Conservation (phyloP, 2,888 invertebrate species). For the Monopis laevigella region DNA sequence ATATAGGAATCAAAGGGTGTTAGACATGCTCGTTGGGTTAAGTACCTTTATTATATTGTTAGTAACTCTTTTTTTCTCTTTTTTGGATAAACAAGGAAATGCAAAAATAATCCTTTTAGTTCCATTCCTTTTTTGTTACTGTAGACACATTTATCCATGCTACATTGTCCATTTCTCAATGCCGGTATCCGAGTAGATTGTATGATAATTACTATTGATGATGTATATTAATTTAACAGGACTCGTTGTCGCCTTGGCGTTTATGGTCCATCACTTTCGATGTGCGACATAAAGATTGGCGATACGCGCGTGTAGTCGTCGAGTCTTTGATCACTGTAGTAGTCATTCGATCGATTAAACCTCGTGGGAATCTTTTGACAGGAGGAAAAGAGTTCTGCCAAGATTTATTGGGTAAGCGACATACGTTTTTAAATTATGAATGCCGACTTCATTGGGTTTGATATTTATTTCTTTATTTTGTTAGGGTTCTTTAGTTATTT, state of each 20-base stretch:
- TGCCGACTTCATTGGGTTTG: no score
- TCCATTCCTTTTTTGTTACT: no score
- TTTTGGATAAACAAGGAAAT: no score
- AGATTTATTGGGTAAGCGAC: no score
- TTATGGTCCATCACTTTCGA: constrained; percentile 33
- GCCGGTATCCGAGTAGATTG: no score
- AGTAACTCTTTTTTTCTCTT: constrained; percentile 43
- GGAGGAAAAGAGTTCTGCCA: neutral
- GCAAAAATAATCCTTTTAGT: no score
- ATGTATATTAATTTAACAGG: constrained; percentile 52
- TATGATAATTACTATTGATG: constrained; percentile 32
- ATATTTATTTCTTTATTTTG: no score
- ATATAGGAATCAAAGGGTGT: constrained; percentile 47
- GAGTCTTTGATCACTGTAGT: constrained; percentile 26
- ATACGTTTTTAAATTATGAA: no score
- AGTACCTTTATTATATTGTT: constrained; percentile 45
- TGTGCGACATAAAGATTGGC: constrained; percentile 32
- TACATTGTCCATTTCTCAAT: constrained; percentile 27
- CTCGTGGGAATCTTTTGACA: constrained; percentile 19
- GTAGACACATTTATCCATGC: no score
- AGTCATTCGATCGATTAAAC: constrained; percentile 26
- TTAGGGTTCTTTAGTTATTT: no score
- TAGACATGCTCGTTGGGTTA: constrained; percentile 45
- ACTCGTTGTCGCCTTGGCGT: constrained; percentile 39
- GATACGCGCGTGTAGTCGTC: constrained; percentile 25